phyloP scores from a whole-genome alignment of 1,140 invertebrate genomes.

The Lucilia sericata region DNA sequence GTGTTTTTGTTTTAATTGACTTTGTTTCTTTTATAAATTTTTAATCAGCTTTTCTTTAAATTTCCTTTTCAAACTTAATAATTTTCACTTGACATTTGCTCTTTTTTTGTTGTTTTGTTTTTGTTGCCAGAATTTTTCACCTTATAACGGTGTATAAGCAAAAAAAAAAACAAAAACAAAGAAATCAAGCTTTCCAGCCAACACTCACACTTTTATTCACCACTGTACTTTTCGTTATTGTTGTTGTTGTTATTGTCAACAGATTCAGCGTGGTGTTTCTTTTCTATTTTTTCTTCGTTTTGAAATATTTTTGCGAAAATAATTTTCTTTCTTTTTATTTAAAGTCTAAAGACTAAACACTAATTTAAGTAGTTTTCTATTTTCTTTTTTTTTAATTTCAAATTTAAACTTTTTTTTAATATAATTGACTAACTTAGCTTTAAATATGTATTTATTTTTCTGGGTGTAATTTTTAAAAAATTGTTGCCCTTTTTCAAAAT shows the following conservation, averaged over 20 bases:
- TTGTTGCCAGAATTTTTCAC: not conserved
- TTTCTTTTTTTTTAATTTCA: not conserved
- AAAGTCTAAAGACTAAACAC: not conserved
- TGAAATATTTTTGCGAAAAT: not conserved
- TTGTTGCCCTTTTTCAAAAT: not conserved
- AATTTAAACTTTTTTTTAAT: not conserved
- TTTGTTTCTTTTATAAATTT: not conserved
- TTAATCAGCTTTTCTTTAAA: not conserved
- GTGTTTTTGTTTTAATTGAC: not conserved
- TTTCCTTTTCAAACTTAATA: not conserved
- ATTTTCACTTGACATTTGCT: not conserved
- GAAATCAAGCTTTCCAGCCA: too few species aligned
- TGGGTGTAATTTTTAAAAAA: constrained; percentile 16
- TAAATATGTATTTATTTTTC: not conserved
- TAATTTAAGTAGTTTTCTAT: not conserved
- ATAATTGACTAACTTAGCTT: not conserved
- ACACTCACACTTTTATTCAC: not conserved
- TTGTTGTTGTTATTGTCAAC: not conserved
- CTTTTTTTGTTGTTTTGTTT: constrained; percentile 11
- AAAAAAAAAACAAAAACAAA: too few species aligned
- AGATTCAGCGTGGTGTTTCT: constrained; percentile 3
- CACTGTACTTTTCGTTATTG: not conserved
- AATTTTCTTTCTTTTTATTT: not conserved
- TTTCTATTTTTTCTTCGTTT: not conserved
- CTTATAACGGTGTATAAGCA: not conserved